These are phyloP conservation scores for Enteromius paludinosus DNA, from an alignment of 2,797 vertebrate genomes.

Conservation along the genomic window DNA sequence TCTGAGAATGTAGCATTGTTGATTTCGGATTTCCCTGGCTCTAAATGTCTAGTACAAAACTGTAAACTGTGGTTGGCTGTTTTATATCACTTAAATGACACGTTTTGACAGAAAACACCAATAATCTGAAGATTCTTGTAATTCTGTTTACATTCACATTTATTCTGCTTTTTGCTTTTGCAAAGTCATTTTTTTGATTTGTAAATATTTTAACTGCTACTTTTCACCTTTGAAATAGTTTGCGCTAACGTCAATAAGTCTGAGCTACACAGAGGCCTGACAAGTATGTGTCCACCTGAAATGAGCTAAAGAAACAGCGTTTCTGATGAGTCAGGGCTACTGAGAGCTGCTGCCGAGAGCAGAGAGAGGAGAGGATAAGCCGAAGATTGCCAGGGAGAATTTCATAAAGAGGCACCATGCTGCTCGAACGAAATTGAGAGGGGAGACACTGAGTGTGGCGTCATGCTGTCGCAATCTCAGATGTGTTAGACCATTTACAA, in stretches of 20 bases:
- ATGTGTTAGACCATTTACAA: slow-evolving; percentile 54
- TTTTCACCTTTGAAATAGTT: not conserved
- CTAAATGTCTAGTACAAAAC: not conserved
- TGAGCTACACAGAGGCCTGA: not conserved
- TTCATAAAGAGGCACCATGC: slow-evolving; percentile 61
- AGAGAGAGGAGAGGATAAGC: slow-evolving; percentile 53
- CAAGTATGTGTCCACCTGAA: slow-evolving; percentile 22
- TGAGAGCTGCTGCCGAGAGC: not conserved
- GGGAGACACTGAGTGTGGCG: slow-evolving; percentile 53
- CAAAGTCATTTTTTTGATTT: not conserved
- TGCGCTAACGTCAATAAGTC: not conserved
- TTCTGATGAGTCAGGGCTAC: slow-evolving; percentile 26
- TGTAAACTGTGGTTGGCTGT: not conserved
- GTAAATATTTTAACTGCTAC: not conserved
- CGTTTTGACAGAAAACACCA: not conserved
- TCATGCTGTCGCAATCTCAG: slow-evolving; percentile 57
- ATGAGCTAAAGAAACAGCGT: not conserved
- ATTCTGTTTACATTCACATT: not conserved
- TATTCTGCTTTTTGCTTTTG: not conserved
- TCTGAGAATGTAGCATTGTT: not conserved
- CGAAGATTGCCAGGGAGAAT: slow-evolving; percentile 58
- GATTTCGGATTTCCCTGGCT: not conserved
- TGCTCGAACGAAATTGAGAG: slow-evolving; percentile 57
- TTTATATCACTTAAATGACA: not conserved
- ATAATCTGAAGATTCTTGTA: not conserved